Evolutionary conservation across 2,797 vertebrate species (phyloP).

Genomic region (Pseudomugil gertrudae): DNA sequence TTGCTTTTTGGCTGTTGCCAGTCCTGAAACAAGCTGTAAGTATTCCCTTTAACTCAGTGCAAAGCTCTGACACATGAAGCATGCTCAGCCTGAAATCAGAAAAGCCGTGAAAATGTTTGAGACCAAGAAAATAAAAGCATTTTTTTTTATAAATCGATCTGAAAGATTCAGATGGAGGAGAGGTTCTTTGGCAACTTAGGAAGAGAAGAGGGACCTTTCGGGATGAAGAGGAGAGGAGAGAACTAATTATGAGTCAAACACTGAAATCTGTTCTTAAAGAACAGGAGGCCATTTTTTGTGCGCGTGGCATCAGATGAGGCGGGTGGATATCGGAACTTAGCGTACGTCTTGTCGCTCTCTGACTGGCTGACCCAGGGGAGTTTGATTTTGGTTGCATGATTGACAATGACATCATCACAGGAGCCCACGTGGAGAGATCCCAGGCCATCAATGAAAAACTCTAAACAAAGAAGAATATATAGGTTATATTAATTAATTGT

Average conservation of each 20-base stretch:
- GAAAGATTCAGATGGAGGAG: conserved; percentile 33
- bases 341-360: conserved; percentile 86
- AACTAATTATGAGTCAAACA: conserved; percentile 87
- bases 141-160: conserved; percentile 48
- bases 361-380: conserved; percentile 88
- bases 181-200: conserved; percentile 73
- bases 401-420: conserved; percentile 90
- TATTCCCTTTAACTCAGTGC: not conserved
- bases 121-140: conserved; percentile 29
- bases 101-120: conserved; percentile 17
- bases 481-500: too few relatives aligned
- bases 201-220: conserved; percentile 47
- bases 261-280: conserved; percentile 93
- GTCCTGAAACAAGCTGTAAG: conserved; percentile 2
- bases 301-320: conserved; percentile 80
- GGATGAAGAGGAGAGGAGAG: conserved; percentile 5
- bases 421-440: conserved; percentile 91
- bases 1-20: conserved; percentile 11
- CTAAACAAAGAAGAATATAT: too few relatives aligned
- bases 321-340: conserved; percentile 88
- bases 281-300: conserved; percentile 86
- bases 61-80: conserved; percentile 14
- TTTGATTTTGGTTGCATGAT: conserved; percentile 92
- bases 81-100: conserved; percentile 21
- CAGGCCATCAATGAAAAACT: conserved; percentile 91